Evolutionary conservation across 2,888 invertebrate species (phyloP), one percentile per base, ranked within the genome.

Genomic region (Latrodectus elegans): DNA sequence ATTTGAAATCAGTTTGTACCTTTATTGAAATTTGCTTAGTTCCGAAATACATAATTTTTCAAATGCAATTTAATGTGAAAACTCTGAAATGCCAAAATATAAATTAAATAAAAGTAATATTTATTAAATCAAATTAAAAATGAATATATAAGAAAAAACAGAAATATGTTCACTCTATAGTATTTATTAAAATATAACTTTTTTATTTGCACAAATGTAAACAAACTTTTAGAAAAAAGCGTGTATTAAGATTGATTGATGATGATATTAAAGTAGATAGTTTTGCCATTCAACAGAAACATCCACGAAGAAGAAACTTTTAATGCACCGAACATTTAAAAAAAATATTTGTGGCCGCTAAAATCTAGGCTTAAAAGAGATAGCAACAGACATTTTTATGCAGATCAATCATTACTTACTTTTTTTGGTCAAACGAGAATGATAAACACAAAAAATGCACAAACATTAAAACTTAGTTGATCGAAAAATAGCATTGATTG

Each of bases 201-300:
- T 38, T 38, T 38, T 38, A 38, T 38, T 38, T 38, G 38, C 4
- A 38, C 38, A 38, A 38, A 38, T 1, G 38, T 38, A 38, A 38
- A 38, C 38, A 38, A 38, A 60, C 60, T 15, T 60, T 60, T 60
- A 38, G 60, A 74, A 73, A 81, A 81, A 81, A 74, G 53, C 51
- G 26, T 64, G 15, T 67, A 74, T 67, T 73, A 81, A n/a, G 17
- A 53, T 74, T 81, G 81, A 81, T 81, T 73, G 67, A 81, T 81
- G 81, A 64, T 67, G 9, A 38, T 67, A 22, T 67, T 74, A 52
- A 81, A 38, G 72, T 51, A 65, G 60, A 81, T 64, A 72, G 10
- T 74, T 81, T 73, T 81, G 8, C 14, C n/a, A 6, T 49, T 38
- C 14, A 22, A 51, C 74, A 74, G 65, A 81, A 74, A 12, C 38